These are phyloP conservation scores for Boleophthalmus pectinirostris DNA, from an alignment of 2,113 vertebrate species.

Conservation along the genomic window DNA sequence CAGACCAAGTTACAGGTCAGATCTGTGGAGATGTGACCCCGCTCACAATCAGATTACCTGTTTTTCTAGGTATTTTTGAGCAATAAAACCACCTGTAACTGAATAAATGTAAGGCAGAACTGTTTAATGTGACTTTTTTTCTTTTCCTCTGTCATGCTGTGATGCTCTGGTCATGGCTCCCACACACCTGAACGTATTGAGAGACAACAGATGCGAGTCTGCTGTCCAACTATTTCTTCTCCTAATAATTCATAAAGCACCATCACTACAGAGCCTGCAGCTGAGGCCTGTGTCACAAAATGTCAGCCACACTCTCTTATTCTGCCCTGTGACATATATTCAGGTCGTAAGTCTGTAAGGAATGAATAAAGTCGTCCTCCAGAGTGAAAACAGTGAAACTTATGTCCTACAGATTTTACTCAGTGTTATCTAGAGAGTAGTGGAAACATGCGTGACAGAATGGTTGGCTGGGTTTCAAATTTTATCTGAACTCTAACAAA, in stretches of 20 bases:
- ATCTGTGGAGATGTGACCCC: no score
- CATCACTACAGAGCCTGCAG: conserved; percentile 13
- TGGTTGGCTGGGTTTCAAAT: no score
- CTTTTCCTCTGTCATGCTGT: conserved; percentile 34
- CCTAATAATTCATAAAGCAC: conserved; percentile 18
- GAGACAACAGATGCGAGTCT: conserved; percentile 17
- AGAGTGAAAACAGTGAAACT: neutral
- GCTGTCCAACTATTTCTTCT: conserved; percentile 24
- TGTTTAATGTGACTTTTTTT: neutral
- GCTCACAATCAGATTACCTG: no score
- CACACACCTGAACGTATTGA: conserved; percentile 20
- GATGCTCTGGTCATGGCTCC: conserved; percentile 11
- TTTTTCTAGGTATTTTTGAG: no score
- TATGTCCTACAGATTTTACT: neutral
- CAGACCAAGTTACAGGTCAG: no score
- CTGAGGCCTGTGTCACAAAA: conserved; percentile 4
- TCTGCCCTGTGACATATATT: conserved; percentile 24
- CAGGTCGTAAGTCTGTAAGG: conserved; percentile 10
- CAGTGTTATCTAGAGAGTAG: no score
- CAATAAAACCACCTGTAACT: no score
- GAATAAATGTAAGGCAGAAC: no score
- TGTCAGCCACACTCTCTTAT: neutral
- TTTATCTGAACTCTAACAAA: no score
- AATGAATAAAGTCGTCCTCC: conserved; percentile 18
- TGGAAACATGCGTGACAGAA: no score